A percentile compares a stretch with the other conserved stretches of the same genome.
phyloP scores from a whole-genome alignment of 2,888 invertebrate genomes.

The Brenthis hecate region DNA sequence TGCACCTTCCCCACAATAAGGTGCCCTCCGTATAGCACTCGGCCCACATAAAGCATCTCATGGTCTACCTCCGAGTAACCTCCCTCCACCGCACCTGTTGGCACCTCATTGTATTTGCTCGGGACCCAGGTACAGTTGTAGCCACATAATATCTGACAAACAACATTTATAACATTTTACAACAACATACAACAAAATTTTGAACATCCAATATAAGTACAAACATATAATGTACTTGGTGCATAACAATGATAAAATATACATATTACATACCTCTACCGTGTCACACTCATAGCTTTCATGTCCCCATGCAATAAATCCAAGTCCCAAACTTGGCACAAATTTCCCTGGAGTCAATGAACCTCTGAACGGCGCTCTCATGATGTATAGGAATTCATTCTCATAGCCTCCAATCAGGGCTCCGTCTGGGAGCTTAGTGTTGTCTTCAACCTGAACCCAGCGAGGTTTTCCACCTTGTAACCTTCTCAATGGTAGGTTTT shows the following conservation, averaged over 20 bases:
- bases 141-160: background rate
- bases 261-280: background rate
- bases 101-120: background rate
- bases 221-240: too few species aligned
- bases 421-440: background rate
- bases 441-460: background rate
- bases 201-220: too few species aligned
- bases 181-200: too few species aligned
- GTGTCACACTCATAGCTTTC: background rate
- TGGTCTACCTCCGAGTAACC: conserved; percentile 36
- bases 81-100: background rate
- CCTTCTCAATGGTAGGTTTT: background rate
- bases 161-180: too few species aligned
- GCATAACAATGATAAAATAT: too few species aligned
- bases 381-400: background rate
- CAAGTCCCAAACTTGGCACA: background rate
- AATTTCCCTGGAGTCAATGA: conserved; percentile 4
- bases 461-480: background rate
- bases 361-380: background rate
- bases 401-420: conserved; percentile 1
- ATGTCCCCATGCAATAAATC: background rate
- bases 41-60: conserved; percentile 30
- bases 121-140: background rate
- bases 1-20: conserved; percentile 90
- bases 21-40: conserved; percentile 67